Base-by-base conservation (phyloP, 2,888 invertebrate species). In the Stramonita haemastoma region DNA sequence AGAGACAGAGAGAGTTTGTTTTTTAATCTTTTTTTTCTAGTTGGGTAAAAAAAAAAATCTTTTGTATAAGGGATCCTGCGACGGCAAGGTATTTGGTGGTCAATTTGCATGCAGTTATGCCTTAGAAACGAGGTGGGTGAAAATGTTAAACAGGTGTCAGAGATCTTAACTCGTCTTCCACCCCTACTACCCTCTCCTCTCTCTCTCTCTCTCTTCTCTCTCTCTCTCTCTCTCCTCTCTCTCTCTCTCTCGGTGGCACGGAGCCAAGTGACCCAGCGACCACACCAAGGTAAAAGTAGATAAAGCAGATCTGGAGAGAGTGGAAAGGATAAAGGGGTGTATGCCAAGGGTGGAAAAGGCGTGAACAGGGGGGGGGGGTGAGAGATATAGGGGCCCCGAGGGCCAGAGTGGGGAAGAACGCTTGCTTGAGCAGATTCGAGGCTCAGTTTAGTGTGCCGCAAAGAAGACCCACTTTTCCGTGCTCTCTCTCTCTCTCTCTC, bases 191-290 rank as follows among this genome's bases (percentile, higher is more conserved):
- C n/a, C 60, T 15, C 22, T 1, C 22, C 60, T 60, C 60, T 60
- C 60, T 60, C 60, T 60, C 60, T 60, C 60, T 60, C 60, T 60
- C 60, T 60, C 57, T 57, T 17, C 17, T 17, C 17, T 17, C 17
- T 17, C 57, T 57, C 8, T 57, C 57, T 57, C 17, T 17, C 57
- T 17, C 57, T 57, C 17, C 57, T 57, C 60, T 22, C 60, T 60
- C 15, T 60, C 60, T 22, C 60, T 60, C 60, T 22, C 60, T 60
- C 60, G 13, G 60, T 86, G 86, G 70, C 86, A 66, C n/a, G 32
- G 4, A 26, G n/a, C 86, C 86, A 86, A n/a, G 60, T 86, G 86
- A 86, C 86, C 86, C 70, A 70, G 86, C 86, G 34, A 57, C 32
- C 15, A 32, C 19, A 2, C 19, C 66, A 22, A 66, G 66, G 66